A percentile compares a stretch with the other conserved stretches of the same genome.
These are phyloP conservation scores for Trachops cirrhosus DNA, from an alignment of 2,797 vertebrate species.

Conservation along the genomic window DNA sequence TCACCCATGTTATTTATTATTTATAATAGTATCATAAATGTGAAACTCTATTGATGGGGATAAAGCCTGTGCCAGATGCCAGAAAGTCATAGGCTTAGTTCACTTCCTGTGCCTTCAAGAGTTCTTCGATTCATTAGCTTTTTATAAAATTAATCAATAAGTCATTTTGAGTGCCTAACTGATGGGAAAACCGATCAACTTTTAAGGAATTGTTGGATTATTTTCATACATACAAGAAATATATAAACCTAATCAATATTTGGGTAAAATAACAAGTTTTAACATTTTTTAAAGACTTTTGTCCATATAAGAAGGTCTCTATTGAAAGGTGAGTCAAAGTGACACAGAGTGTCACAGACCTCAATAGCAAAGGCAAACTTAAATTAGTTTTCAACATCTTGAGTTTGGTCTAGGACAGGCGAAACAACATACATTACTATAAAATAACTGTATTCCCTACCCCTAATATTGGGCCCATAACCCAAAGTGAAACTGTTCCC, in stretches of 20 bases:
- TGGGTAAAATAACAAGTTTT: neutral
- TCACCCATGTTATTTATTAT: slow-evolving; percentile 69
- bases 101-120: slow-evolving; percentile 59
- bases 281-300: neutral
- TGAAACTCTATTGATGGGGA: slow-evolving; percentile 36
- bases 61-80: neutral
- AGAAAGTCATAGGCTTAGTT: slow-evolving; percentile 17
- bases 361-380: neutral
- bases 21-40: slow-evolving; percentile 55
- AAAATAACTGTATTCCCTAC: neutral
- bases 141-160: slow-evolving; percentile 58
- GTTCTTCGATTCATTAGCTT: slow-evolving; percentile 57
- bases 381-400: neutral
- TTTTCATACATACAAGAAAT: neutral
- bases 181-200: slow-evolving; percentile 38
- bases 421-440: neutral
- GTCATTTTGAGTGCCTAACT: slow-evolving; percentile 41
- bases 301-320: neutral
- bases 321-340: neutral
- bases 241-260: neutral
- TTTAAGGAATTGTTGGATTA: slow-evolving; percentile 48
- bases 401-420: neutral
- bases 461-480: neutral
- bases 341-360: neutral
- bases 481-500: no score